Percentiles rank a stretch among this genome's conserved stretches.
These are phyloP conservation scores for Liposcelis brunnea DNA, from an alignment of 2,888 invertebrate genomes.

Conservation along the genomic window DNA sequence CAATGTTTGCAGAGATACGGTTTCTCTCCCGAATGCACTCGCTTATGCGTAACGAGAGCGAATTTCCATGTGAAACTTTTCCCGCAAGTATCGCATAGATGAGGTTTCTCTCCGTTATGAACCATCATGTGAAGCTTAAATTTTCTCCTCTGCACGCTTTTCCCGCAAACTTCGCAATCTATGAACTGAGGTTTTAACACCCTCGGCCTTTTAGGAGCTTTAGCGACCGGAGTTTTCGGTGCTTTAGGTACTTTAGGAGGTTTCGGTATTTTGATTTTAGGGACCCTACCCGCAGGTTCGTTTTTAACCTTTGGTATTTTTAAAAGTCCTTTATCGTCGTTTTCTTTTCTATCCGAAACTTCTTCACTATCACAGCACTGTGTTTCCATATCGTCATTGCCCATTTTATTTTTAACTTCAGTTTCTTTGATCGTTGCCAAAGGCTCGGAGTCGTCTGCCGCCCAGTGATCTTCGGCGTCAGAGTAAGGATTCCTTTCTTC, in stretches of 20 bases:
- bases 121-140: constrained; percentile 22
- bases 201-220: too few relatives aligned
- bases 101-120: constrained; percentile 22
- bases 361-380: too few relatives aligned
- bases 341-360: too few relatives aligned
- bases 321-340: too few relatives aligned
- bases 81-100: constrained; percentile 24
- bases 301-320: too few relatives aligned
- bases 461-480: neutral
- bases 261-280: too few relatives aligned
- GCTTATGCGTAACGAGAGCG: constrained; percentile 3
- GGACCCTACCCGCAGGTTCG: too few relatives aligned
- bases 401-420: too few relatives aligned
- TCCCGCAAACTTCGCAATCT: constrained; percentile 6
- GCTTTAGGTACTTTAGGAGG: too few relatives aligned
- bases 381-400: too few relatives aligned
- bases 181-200: neutral
- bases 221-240: too few relatives aligned
- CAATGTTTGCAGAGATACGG: constrained; percentile 3
- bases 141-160: neutral
- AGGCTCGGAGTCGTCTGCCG: neutral
- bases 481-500: too few relatives aligned
- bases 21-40: constrained; percentile 4
- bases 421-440: neutral
- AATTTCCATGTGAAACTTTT: constrained; percentile 19